A percentile compares a stretch with the other conserved stretches of the same genome.
These are phyloP conservation scores for Horisme vitalbata DNA, from an alignment of 2,888 invertebrate genomes.

Conservation along the genomic window DNA sequence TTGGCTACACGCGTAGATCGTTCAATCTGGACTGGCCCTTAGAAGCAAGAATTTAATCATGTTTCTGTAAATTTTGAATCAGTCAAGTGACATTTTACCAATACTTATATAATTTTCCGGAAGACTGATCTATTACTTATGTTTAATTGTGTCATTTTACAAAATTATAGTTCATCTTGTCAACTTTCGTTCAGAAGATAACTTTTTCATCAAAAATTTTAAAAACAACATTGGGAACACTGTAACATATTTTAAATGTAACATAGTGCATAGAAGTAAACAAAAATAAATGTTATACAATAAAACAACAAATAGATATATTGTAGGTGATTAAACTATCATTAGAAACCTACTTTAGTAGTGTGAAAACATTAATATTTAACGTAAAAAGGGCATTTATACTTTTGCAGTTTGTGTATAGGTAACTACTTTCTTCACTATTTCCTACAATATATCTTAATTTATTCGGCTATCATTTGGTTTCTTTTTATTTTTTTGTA, in stretches of 20 bases:
- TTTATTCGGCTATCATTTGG: slow-evolving; percentile 40
- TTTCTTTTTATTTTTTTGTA: slow-evolving; percentile 33
- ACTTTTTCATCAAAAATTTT: slow-evolving; percentile 41
- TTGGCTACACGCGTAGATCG: no score
- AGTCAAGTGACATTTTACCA: slow-evolving; percentile 9
- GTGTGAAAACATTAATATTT: slow-evolving; percentile 65
- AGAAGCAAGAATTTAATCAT: slow-evolving; percentile 18
- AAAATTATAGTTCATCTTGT: no score
- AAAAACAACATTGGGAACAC: slow-evolving; percentile 81
- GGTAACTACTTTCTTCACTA: slow-evolving; percentile 53
- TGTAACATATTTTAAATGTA: slow-evolving; percentile 82
- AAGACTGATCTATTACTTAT: slow-evolving; percentile 55
- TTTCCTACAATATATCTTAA: slow-evolving; percentile 65
- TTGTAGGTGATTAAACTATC: slow-evolving; percentile 73
- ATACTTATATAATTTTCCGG: slow-evolving; percentile 40
- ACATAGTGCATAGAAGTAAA: slow-evolving; percentile 77
- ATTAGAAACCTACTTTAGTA: slow-evolving; percentile 72
- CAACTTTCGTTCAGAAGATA: no score
- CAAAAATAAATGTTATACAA: slow-evolving; percentile 57
- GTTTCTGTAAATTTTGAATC: no score
- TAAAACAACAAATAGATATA: slow-evolving; percentile 67
- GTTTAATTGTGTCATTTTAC: no score
- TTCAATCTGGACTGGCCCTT: no score
- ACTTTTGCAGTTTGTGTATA: slow-evolving; percentile 64
- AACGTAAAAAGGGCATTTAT: slow-evolving; percentile 78